Evolutionary conservation across 1,140 invertebrate species (phyloP), one percentile per base, ranked within the genome.

Genomic region (Conus betulinus): DNA sequence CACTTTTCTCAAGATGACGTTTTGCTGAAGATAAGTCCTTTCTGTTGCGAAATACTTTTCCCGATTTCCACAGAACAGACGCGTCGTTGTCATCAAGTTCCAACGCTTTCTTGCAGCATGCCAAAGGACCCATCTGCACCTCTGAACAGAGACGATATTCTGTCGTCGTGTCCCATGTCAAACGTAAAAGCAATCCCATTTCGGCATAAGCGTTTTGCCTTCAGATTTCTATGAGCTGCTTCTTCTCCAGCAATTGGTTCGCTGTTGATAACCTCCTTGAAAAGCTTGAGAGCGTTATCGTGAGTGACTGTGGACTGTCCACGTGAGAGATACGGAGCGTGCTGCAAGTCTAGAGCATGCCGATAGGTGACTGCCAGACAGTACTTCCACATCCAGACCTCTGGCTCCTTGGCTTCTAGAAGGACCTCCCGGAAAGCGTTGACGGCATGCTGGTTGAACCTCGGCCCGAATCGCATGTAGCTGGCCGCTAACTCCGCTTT

Each of bases 401-500:
- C 82, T 27, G 82, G 82, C 20, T 84, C 82, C 20, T 55, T 39
- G 82, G 55, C 82, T 60, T 63, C 8, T 27, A 23, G 13, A 7
- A 84, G 53, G 55, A 84, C 82, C 7, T 84, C 82, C 1, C 63
- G 11, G 82, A 84, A 84, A 60, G 25, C 53, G 13, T 84, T n/a
- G 23, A 27, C 27, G 23, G 82, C 57, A 55, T 63, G 57, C n/a
- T 25, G 5, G 55, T 63, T 84, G 82, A 63, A 84, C 23, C n/a
- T 53, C 5, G 82, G 82, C 57, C 82, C 82, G n/a, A 84, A 39
- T 15, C 82, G 82, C 82, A 84, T 63, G 55, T 84, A 84, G 82
- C 82, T 63, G 20, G 82, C 8, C 5, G 82, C 82, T 20, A 60
- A 10, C 55, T 84, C 82, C 17, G 55, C 82, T 63, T 84, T 60